Conservation (phyloP, 2,113 vertebrate genomes). For the Trinectes maculatus region DNA sequence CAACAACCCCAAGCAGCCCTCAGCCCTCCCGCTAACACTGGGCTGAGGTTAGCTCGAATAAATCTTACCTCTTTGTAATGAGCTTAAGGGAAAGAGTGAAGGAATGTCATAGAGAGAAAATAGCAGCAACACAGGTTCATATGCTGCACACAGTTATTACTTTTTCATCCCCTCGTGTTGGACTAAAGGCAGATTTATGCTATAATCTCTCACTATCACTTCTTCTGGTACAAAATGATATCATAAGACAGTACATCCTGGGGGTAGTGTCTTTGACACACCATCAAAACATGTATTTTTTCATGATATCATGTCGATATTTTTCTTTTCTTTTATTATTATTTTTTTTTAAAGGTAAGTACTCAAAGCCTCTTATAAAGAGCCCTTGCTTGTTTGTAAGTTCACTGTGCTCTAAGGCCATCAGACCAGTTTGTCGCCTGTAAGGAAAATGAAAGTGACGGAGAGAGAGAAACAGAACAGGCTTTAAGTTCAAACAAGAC, state of each 20-base stretch:
- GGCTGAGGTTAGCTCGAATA: not conserved
- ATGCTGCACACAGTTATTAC: not conserved
- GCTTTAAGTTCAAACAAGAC: constrained; percentile 49
- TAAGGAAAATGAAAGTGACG: constrained; percentile 51
- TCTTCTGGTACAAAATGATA: not conserved
- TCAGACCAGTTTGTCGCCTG: constrained; percentile 53
- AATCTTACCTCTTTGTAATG: not conserved
- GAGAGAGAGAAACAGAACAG: constrained; percentile 28
- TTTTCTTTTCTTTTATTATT: no score
- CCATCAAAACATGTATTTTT: not conserved
- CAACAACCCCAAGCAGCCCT: not conserved
- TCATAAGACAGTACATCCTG: not conserved
- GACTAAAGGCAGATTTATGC: not conserved
- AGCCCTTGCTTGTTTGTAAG: no score
- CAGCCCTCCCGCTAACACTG: not conserved
- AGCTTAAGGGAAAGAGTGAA: not conserved
- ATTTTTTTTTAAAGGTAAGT: not conserved
- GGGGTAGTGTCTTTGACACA: not conserved
- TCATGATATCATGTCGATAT: no score
- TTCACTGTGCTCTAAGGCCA: constrained; percentile 25
- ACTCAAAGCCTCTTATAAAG: not conserved
- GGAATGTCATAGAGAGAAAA: not conserved
- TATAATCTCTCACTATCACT: not conserved
- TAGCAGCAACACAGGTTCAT: not conserved
- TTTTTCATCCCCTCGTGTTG: not conserved